Base-by-base conservation (phyloP, 2,888 invertebrate genomes). In the Mylabris sibirica region DNA sequence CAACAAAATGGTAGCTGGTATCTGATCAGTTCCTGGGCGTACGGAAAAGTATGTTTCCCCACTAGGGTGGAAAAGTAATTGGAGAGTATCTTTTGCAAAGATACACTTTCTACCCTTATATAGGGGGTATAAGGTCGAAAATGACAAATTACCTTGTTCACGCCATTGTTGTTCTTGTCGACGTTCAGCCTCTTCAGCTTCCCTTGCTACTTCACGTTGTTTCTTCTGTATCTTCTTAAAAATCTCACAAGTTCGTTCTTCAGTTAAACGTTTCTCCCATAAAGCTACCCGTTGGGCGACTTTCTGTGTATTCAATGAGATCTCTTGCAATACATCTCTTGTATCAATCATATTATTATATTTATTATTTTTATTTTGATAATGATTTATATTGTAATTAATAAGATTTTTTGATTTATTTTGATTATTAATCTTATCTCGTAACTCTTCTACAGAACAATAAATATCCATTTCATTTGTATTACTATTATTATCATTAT, bases 201-300 rank as follows among this genome's bases (percentile, higher is more conserved):
- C 89, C 62, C 88, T 84, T 49, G 83, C 86, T 9, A 82, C 84
- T 76, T 87, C 86, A 74, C 89, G 87, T 49, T 90, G 86, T 66
- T 89, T 84, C 72, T 87, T 89, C 65, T 89, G 86, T 71, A 91
- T 85, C n/a, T 87, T 87, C 62, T 88, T 87, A 79, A 90, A 87
- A 65, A 91, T 90, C 82, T 91, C 90, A 1, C 88, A 88, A 0
- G 90, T 90, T 30, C 90, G 85, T 76, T 90, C 90, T 44, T 90
- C 90, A 72, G 90, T 89, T 79, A 90, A 87, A 73, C 89, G 88
- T 71, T 89, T 85, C 85, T 91, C 91, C 91, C 91, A 91, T 75
- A 90, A 87, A 24, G 90, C 90, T 69, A 91, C 90, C 76, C 89
- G 87, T 72, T 88, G 88, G 57, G 89, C 86, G 14, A 91, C 91